Base-by-base conservation (phyloP, 2,888 invertebrate species). In the Cremastinae sp. region DNA sequence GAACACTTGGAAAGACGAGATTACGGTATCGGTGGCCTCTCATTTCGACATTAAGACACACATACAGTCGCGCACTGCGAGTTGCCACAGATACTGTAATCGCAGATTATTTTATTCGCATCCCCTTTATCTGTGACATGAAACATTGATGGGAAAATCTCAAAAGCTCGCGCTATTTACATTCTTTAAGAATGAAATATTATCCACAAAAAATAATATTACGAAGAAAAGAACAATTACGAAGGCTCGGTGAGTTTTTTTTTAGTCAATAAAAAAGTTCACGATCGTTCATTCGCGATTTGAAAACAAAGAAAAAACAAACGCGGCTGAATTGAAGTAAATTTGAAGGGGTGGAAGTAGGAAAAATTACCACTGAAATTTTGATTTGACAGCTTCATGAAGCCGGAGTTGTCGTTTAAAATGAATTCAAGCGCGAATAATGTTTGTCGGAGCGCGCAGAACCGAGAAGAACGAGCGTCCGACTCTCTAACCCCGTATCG, bases 401-500 rank as follows among this genome's bases (percentile, higher is more conserved):
- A 5, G 28, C 5, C 5, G 28, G 28, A 28, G 5, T 3, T 3
- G 28, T 28, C 2, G 28, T 28, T 28, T 28, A 5, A 28, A 28
- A 28, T 5, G 2, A 28, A 28, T 28, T 28, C 12, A 53, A 53
- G 10, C 28, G 53, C 10, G 28, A 22, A 22, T 3, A 5, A 16
- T 16, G n/a, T 28, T 4, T 22, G 28, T 12, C n/a, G 22, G 2
- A 47, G 14, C 14, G 45, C 53, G 34, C 45, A 36, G 72, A 61
- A 72, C 74, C 74, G 81, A 74, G 64, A 78, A 73, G 71, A 66
- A 66, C 61, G 69, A 74, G 77, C 80, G 83, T 82, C 84, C 82
- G 84, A 80, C 86, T 84, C 83, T 83, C 81, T 84, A 85, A 85
- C 85, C 84, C 86, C 80, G 81, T 83, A 79, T 80, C 84, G 83